These are phyloP conservation scores for Steinernema feltiae DNA, from an alignment of 1,140 invertebrate species.

Conservation along the genomic window DNA sequence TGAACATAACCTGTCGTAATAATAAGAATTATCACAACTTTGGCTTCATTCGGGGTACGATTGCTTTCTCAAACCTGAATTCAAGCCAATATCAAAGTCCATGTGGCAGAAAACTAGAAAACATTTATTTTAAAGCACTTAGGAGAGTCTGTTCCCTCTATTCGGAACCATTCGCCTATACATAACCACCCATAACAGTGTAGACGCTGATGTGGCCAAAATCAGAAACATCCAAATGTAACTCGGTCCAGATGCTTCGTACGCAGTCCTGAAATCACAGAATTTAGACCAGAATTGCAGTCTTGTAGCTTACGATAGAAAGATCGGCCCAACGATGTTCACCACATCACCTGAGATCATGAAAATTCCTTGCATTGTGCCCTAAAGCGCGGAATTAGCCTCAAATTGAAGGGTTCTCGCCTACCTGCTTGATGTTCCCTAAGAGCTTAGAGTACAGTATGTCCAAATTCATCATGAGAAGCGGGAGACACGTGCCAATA, in stretches of 20 bases:
- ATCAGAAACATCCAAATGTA: constrained; percentile 9
- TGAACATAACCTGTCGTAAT: too few species aligned
- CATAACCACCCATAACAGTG: not conserved
- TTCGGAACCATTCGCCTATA: not conserved
- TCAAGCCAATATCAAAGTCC: too few species aligned
- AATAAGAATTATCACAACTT: too few species aligned
- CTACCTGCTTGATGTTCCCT: constrained; percentile 1
- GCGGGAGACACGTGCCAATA: not conserved
- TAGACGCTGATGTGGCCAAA: not conserved
- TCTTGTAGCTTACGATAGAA: not conserved
- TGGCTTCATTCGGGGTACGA: too few species aligned
- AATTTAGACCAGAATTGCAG: not conserved
- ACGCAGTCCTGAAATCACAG: not conserved
- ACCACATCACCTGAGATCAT: not conserved
- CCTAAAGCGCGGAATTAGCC: not conserved
- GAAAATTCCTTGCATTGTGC: constrained; percentile 1
- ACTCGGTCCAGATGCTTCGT: not conserved
- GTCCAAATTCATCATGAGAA: not conserved
- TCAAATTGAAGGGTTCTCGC: not conserved
- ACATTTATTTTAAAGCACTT: too few species aligned
- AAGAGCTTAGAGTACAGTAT: not conserved
- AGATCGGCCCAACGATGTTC: not conserved
- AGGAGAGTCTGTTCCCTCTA: too few species aligned
- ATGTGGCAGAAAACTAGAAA: too few species aligned
- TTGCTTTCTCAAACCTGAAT: too few species aligned